Percentiles rank a stretch among this genome's conserved stretches.
Evolutionary conservation across 2,888 invertebrate species (phyloP).

Genomic region (Cheilosia urbana): DNA sequence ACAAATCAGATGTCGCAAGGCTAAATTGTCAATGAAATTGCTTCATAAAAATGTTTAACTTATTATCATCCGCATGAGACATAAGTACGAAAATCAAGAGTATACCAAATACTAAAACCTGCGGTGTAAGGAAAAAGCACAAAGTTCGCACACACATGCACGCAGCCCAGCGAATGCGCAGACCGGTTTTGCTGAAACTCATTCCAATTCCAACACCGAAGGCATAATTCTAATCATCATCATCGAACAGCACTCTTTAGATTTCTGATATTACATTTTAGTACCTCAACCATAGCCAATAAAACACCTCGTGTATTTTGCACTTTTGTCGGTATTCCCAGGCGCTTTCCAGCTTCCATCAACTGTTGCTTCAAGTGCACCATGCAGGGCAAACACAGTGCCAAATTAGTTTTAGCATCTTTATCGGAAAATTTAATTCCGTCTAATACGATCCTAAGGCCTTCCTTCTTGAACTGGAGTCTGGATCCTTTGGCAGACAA

Average conservation of each 20-base stretch:
- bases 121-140: constrained; percentile 37
- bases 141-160: constrained; percentile 16
- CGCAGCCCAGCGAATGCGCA: constrained; percentile 45
- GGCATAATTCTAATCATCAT: neutral
- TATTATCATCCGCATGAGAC: neutral
- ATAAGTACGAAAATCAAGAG: neutral
- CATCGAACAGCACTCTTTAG: neutral
- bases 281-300: constrained; percentile 7
- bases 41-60: neutral
- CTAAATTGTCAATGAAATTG: neutral
- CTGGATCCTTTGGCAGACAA: neutral
- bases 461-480: neutral
- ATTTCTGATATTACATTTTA: constrained; percentile 17
- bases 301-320: constrained; percentile 9
- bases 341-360: constrained; percentile 9
- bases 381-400: neutral
- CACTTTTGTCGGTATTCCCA: neutral
- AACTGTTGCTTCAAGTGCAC: constrained; percentile 48
- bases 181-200: neutral
- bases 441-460: neutral
- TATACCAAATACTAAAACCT: constrained; percentile 6
- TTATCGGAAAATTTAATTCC: constrained; percentile 14
- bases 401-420: neutral
- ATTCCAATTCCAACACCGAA: constrained; percentile 14
- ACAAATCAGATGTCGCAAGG: no score